Conservation (phyloP, 2,797 vertebrate species). For the Monodelphis domestica region DNA sequence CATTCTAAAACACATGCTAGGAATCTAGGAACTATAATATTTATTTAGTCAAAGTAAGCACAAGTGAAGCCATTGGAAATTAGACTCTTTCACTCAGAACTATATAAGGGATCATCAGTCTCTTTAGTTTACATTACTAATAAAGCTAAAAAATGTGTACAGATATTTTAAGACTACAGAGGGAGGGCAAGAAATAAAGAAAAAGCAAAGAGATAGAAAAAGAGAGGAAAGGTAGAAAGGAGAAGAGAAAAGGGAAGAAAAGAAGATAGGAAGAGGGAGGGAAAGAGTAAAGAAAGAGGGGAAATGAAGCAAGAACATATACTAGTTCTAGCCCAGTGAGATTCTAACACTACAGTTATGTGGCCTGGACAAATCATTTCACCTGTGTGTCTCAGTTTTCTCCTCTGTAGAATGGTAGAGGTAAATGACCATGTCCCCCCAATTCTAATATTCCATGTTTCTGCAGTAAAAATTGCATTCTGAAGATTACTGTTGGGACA, state of each 20-base stretch:
- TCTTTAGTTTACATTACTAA: background rate
- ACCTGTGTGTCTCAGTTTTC: background rate
- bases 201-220: background rate
- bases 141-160: background rate
- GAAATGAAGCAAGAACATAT: slow-evolving; percentile 7
- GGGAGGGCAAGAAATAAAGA: background rate
- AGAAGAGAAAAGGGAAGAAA: background rate
- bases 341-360: background rate
- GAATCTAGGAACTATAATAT: background rate
- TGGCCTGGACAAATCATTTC: background rate
- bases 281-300: background rate
- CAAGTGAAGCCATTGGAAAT: background rate
- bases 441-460: background rate
- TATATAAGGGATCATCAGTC: background rate
- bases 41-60: slow-evolving; percentile 24
- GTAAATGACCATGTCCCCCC: background rate
- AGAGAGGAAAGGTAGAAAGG: background rate
- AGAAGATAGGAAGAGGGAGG: background rate
- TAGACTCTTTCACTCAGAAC: slow-evolving; percentile 15
- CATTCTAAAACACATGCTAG: background rate
- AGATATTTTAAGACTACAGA: background rate
- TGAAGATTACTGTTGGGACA: background rate
- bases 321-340: slow-evolving; percentile 15
- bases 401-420: background rate
- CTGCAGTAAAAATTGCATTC: background rate